Evolutionary conservation across 2,113 vertebrate genomes (phyloP).

Genomic region (Scomber colias): DNA sequence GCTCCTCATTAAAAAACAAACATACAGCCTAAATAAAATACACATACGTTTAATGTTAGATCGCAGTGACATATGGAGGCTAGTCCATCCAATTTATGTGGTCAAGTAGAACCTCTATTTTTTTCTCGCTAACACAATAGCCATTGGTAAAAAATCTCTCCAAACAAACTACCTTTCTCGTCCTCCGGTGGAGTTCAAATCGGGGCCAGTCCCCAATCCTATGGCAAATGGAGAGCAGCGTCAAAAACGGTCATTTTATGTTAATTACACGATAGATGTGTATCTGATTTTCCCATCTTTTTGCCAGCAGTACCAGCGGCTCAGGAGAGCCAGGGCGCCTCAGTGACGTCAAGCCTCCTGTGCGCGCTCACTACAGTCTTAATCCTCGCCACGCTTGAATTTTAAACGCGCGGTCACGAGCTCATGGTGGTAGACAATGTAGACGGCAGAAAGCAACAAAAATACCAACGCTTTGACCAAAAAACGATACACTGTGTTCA

Average conservation of each 20-base stretch:
- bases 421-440: background rate
- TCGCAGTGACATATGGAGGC: conserved; percentile 42
- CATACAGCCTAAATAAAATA: background rate
- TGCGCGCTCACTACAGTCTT: conserved; percentile 76
- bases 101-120: conserved; percentile 66
- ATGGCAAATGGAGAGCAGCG: conserved; percentile 10
- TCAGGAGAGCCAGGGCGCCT: conserved; percentile 83
- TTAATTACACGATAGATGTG: conserved; percentile 51
- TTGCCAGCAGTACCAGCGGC: conserved; percentile 81
- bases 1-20: background rate
- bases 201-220: conserved; percentile 32
- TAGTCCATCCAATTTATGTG: conserved; percentile 54
- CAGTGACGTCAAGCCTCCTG: conserved; percentile 85
- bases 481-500: background rate
- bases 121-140: conserved; percentile 76
- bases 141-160: conserved; percentile 49
- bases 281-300: conserved; percentile 76
- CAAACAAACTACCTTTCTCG: conserved; percentile 75
- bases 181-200: conserved; percentile 48
- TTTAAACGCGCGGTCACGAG: conserved; percentile 73
- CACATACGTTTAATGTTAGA: conserved; percentile 22
- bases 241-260: conserved; percentile 53
- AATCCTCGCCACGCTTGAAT: conserved; percentile 77
- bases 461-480: background rate
- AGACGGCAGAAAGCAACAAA: background rate